A percentile compares a stretch with the other conserved stretches of the same genome.
Conservation (phyloP, 2,113 vertebrate genomes). For the Conger conger region DNA sequence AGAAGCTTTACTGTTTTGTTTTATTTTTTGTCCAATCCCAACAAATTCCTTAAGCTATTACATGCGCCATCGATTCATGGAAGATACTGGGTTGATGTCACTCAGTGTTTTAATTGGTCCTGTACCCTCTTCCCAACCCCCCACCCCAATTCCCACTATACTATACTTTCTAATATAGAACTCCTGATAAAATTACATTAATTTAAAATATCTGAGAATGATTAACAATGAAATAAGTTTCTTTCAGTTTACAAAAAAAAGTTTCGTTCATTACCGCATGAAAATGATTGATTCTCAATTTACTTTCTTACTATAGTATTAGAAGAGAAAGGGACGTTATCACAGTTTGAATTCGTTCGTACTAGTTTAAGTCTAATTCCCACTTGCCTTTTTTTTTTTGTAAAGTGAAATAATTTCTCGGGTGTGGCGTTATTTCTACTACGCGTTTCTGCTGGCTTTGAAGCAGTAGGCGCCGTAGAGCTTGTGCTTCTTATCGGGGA, state of each 20-base stretch:
- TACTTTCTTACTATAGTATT: conserved; percentile 62
- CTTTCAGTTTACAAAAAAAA: conserved; percentile 36
- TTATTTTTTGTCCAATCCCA: conserved; percentile 46
- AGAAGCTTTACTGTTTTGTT: conserved; percentile 61
- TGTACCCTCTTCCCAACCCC: conserved; percentile 12
- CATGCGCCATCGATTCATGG: conserved; percentile 55
- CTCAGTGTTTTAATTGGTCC: conserved; percentile 25
- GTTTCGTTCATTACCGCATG: conserved; percentile 56
- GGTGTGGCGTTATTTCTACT: conserved; percentile 58
- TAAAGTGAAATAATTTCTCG: conserved; percentile 22
- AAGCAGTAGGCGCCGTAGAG: conserved; percentile 96
- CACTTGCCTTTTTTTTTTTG: conserved; percentile 46
- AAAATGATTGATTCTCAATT: conserved; percentile 62
- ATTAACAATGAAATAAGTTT: conserved; percentile 33
- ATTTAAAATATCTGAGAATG: conserved; percentile 78
- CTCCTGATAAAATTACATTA: conserved; percentile 77
- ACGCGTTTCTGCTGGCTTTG: conserved; percentile 77
- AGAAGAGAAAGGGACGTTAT: conserved; percentile 73
- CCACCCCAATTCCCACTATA: conserved; percentile 20
- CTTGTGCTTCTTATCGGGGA: conserved; percentile 95
- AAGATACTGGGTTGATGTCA: conserved; percentile 46
- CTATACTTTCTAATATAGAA: conserved; percentile 44
- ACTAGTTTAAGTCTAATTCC: conserved; percentile 52
- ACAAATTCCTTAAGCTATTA: conserved; percentile 57
- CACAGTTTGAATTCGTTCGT: conserved; percentile 87